Evolutionary conservation across 2,797 vertebrate species (phyloP), one percentile per base, ranked within the genome.

Genomic region (Rhynchonycteris naso): DNA sequence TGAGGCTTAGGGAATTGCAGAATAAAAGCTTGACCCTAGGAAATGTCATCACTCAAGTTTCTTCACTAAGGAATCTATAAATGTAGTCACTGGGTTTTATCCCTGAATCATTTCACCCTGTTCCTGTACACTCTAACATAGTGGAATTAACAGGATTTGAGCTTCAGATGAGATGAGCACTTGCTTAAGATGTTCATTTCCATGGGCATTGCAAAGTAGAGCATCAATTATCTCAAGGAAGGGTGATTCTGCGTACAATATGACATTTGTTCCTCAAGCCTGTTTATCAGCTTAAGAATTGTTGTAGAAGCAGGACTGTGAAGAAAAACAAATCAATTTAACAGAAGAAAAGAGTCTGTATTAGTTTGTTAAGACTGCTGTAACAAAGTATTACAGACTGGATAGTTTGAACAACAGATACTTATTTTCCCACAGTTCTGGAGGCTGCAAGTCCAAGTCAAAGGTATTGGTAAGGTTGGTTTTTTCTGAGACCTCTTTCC

Each of bases 161-260:
- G 68, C 71, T 66, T 61, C 35, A 38, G 4, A 65, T 52, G 13
- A 43, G 52, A 65, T 54, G 50, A 21, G 38, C 18, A 35, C 10
- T 52, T 43, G 18, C 10, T 58, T 50, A 71, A 22, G 56, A 54
- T 24, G 14, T 14, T 43, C 28, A 33, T 56, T n/a, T 58, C 13
- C 47, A 7, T 12, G n/a, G 28, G 6, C 87, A 16, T 0, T 7
- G 5, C 21, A 68, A 85, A 38, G 21, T 43, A 35, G 43, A 26
- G 19, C 7, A 43, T 65, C 5, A 47, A 43, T n/a, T 47, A 12
- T 30, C 18, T 66, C 11, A 22, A 58, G 47, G 19, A 33, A 54
- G 1, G 7, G 19, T 0, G 22, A 54, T 4, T 7, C 52, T 59
- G 65, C 2, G 0, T 14, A 19, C 12, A 21, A 10, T 15, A 7